A percentile compares a stretch with the other conserved stretches of the same genome.
phyloP scores from a whole-genome alignment of 2,888 invertebrate genomes.

The Melinaea marsaeus region DNA sequence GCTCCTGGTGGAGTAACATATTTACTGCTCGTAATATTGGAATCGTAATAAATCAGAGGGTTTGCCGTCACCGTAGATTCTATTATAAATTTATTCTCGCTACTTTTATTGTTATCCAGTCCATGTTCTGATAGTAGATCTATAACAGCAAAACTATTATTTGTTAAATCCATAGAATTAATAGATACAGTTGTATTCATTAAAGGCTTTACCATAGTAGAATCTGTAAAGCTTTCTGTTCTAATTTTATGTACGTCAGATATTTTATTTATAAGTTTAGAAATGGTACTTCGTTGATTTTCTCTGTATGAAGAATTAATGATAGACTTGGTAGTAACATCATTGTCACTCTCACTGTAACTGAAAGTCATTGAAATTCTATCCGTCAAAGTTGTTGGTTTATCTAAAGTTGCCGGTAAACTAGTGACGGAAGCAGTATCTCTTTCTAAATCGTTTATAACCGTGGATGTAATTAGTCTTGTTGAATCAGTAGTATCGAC shows the following conservation, averaged over 20 bases:
- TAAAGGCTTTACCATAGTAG: not conserved
- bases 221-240: not conserved
- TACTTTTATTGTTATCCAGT: not conserved
- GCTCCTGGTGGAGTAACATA: no score
- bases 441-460: not conserved
- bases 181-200: not conserved
- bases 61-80: not conserved
- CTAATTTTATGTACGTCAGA: not conserved
- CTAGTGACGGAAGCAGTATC: not conserved
- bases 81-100: not conserved
- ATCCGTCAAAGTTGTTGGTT: not conserved
- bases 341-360: no score
- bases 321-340: no score
- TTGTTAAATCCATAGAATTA: not conserved
- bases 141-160: not conserved
- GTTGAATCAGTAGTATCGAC: no score
- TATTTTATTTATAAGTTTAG: not conserved
- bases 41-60: not conserved
- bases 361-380: no score
- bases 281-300: not conserved
- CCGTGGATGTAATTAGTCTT: no score
- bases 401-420: not conserved
- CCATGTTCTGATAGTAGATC: not conserved
- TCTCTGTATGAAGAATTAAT: no score
- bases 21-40: not conserved